Conservation (phyloP, 2,888 invertebrate species). For the Altica lythri region DNA sequence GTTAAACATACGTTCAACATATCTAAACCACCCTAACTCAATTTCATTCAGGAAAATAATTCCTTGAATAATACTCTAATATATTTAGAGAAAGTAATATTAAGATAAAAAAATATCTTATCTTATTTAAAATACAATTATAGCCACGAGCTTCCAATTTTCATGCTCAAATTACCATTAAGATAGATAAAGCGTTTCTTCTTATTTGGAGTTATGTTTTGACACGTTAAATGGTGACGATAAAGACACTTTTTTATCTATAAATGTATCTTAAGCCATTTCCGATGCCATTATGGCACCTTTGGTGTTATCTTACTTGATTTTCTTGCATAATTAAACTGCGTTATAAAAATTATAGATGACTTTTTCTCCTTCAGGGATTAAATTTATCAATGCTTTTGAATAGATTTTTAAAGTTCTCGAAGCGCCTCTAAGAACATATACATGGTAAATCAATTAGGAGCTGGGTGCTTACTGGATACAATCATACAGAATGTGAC, state of each 20-base stretch:
- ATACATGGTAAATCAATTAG: slow-evolving; percentile 1
- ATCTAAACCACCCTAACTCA: too few species aligned
- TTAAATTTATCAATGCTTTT: background rate
- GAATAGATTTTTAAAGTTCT: too few species aligned
- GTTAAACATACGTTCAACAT: too few species aligned
- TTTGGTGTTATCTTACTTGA: background rate
- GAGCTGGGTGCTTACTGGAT: background rate
- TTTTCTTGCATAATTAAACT: background rate
- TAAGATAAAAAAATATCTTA: background rate
- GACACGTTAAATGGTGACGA: background rate
- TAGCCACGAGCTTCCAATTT: background rate
- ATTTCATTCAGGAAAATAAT: too few species aligned
- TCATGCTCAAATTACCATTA: background rate
- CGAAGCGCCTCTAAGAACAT: background rate
- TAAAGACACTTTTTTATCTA: background rate
- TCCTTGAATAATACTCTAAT: too few species aligned
- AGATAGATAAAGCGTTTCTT: background rate
- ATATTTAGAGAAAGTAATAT: too few species aligned
- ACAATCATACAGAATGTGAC: background rate
- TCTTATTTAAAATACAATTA: background rate
- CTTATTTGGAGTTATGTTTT: background rate
- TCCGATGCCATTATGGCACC: background rate
- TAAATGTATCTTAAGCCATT: background rate
- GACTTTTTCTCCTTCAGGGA: background rate
- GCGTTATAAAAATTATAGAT: background rate